A percentile compares a stretch with the other conserved stretches of the same genome.
Evolutionary conservation across 2,888 invertebrate species (phyloP).

Genomic region (Macropis europaea): DNA sequence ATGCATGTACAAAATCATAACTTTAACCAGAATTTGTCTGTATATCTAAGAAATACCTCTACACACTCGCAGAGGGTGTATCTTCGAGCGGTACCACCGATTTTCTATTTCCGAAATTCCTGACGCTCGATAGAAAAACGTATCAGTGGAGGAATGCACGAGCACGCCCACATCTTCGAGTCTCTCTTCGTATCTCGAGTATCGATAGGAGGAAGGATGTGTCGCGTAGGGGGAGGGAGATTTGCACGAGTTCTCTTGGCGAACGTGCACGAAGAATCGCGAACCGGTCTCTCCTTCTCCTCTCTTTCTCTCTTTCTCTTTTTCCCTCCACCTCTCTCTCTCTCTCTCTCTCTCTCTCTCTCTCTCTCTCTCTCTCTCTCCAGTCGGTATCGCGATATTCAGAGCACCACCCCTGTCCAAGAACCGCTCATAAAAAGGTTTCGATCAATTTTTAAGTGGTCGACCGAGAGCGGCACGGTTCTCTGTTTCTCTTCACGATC

Average conservation of each 20-base stretch:
- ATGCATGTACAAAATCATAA: no score
- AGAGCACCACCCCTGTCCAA: conserved; percentile 50
- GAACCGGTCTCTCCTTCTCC: conserved; percentile 60
- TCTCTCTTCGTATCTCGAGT: not conserved
- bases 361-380: conserved; percentile 34
- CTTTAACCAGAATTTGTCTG: no score
- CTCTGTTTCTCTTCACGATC: conserved; percentile 29
- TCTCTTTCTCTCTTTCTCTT: not conserved
- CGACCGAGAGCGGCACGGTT: conserved; percentile 6
- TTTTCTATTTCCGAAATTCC: no score
- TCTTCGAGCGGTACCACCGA: no score
- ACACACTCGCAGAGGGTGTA: no score
- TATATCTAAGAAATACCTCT: no score
- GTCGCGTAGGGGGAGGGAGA: not conserved
- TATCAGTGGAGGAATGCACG: no score
- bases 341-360: conserved; percentile 19
- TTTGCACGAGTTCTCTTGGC: conserved; percentile 58
- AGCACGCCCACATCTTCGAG: no score
- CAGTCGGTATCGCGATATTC: conserved; percentile 58
- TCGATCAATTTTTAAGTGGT: conserved; percentile 67
- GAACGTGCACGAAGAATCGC: conserved; percentile 63
- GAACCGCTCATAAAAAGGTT: conserved; percentile 60
- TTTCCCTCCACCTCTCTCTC: not conserved
- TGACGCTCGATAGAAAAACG: no score
- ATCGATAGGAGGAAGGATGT: not conserved